A percentile compares a stretch with the other conserved stretches of the same genome.
phyloP scores from a whole-genome alignment of 1,140 invertebrate genomes.

The Pogonognathellus flavescens region DNA sequence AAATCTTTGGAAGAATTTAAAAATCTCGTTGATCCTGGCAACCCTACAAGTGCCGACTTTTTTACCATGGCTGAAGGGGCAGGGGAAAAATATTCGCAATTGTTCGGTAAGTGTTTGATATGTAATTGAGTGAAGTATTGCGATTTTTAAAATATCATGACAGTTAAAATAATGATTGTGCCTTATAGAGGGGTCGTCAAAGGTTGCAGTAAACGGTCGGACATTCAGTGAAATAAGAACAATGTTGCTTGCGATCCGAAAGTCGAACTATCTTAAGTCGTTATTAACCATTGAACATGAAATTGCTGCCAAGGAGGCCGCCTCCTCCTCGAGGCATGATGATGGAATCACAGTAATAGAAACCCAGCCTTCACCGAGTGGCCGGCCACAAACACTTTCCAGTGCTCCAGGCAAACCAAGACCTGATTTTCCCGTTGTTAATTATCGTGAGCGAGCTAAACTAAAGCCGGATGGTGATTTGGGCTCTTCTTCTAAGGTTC shows the following conservation, averaged over 20 bases:
- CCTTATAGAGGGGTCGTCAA: conserved; percentile 11
- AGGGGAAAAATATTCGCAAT: conserved; percentile 28
- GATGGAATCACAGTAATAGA: too few relatives aligned
- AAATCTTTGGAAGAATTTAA: conserved; percentile 22
- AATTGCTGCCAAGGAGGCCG: background rate
- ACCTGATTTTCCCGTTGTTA: too few relatives aligned
- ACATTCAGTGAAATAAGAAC: conserved; percentile 16
- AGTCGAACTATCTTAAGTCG: background rate
- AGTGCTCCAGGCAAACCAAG: background rate
- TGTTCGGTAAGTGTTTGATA: conserved; percentile 15
- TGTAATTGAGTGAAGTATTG: too few relatives aligned
- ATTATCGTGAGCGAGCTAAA: too few relatives aligned
- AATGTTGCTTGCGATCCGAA: conserved; percentile 3
- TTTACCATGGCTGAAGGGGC: background rate
- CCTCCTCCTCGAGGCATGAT: background rate
- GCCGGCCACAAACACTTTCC: background rate
- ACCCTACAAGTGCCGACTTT: background rate
- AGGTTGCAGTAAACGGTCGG: conserved; percentile 16
- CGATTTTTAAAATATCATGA: too few relatives aligned
- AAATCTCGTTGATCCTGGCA: conserved; percentile 32
- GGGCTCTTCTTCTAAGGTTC: too few relatives aligned
- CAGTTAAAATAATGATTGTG: background rate
- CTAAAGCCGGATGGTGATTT: too few relatives aligned
- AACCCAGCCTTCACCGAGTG: background rate
- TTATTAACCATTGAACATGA: conserved; percentile 11